These are phyloP conservation scores for Hemicordylus capensis DNA, from an alignment of 2,113 vertebrate genomes.

Conservation along the genomic window DNA sequence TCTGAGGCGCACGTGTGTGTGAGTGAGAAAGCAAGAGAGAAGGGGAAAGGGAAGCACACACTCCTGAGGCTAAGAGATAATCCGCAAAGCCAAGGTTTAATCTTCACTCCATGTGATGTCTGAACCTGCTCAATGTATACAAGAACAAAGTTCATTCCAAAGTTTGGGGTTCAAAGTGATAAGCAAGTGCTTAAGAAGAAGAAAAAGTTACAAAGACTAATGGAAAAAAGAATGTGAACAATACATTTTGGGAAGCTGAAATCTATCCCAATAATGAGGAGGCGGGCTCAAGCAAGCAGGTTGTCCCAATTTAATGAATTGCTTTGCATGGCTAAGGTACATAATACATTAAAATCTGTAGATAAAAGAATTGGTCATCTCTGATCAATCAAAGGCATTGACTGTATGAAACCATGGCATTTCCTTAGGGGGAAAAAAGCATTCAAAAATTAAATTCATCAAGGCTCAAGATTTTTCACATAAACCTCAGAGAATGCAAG, in stretches of 20 bases:
- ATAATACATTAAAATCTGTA: conserved; percentile 19
- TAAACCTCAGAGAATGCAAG: conserved; percentile 28
- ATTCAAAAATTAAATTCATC: conserved; percentile 22
- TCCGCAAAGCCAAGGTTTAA: too few species aligned
- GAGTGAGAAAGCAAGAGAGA: too few species aligned
- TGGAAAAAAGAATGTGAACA: not conserved
- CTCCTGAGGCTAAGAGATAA: too few species aligned
- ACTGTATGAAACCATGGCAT: conserved; percentile 41
- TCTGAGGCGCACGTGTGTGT: too few species aligned
- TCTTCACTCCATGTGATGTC: too few species aligned
- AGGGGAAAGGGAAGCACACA: too few species aligned
- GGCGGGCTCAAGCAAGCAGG: not conserved
- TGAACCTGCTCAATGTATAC: not conserved
- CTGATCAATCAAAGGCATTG: conserved; percentile 24
- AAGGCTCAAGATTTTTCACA: conserved; percentile 41
- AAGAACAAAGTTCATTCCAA: not conserved
- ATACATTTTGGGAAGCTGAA: not conserved
- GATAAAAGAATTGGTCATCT: conserved; percentile 41
- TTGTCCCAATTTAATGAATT: conserved; percentile 64
- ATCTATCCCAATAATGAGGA: conserved; percentile 14
- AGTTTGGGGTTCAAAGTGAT: not conserved
- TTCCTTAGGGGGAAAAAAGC: conserved; percentile 37
- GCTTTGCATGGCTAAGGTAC: conserved; percentile 30
- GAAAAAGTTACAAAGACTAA: not conserved
- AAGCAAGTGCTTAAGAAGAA: not conserved